Evolutionary conservation across 2,113 vertebrate genomes (phyloP), one percentile per base, ranked within the genome.

Genomic region (Hirundichthys speculiger): DNA sequence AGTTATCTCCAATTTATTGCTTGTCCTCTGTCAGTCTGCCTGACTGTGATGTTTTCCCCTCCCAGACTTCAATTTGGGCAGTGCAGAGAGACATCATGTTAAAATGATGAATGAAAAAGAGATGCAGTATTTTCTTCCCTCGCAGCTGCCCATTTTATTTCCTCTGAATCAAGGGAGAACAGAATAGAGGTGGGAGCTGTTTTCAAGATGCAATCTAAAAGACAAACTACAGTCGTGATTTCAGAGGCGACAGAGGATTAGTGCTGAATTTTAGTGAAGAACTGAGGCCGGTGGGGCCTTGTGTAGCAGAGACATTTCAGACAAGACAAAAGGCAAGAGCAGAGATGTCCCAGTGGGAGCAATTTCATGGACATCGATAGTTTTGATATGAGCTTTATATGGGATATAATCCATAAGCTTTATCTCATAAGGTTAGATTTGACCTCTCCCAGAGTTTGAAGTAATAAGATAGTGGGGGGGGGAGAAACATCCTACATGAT

Each of bases 1-100:
- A 71, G 82, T 91, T 89, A 90, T 92, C 80, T 86, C 72, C 85
- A 85, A 88, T 90, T 88, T 83, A 86, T 85, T 81, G 81, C 79
- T 73, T 73, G 82, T 86, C 77, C 68, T 89, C 84, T 81, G 84
- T 87, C 83, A 71, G 63, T 76, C 72, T 57, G 71, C 65, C 73
- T 84, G 66, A 76, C 65, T 83, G 79, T 70, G 73, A 86, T 85
- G 73, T 84, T 73, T 69, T 76, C 64, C 75, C 62, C 54, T 73
- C 65, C 77, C 78, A 65, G 79, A 69, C 87, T 88, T 79, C 67
- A 73, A 79, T 88, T 81, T 78, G 53, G 59, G 69, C 73, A 54
- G 61, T 69, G 65, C 40, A 43, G 68, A 73, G 67, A 77, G 76
- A 83, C 74, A 68, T 63, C 83, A 75, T 59, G 72, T 75, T 79